phyloP scores from a whole-genome alignment of 2,888 invertebrate species.

The Clitarchus hookeri region DNA sequence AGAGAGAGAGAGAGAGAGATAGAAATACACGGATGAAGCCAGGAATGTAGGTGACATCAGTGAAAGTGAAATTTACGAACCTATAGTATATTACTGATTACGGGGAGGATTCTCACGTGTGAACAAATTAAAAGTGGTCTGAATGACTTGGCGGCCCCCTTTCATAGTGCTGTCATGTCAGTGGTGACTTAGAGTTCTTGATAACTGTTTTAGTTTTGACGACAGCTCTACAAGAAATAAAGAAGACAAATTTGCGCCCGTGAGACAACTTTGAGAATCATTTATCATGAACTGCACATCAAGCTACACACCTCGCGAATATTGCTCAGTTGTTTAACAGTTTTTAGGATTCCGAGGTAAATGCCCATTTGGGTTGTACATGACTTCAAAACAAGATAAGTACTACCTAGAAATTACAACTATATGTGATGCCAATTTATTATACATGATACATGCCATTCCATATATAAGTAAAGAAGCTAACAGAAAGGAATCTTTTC shows the following conservation, averaged over 20 bases:
- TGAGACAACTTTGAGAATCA: background rate
- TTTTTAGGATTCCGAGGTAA: background rate
- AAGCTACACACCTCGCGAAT: background rate
- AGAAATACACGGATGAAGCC: background rate
- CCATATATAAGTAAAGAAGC: conserved; percentile 3
- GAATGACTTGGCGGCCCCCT: background rate
- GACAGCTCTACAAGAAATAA: background rate
- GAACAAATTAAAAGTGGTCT: background rate
- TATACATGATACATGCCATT: background rate
- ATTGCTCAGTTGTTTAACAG: background rate
- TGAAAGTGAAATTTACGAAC: background rate
- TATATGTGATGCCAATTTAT: background rate
- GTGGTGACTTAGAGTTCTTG: background rate
- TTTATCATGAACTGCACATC: background rate
- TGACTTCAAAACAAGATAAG: background rate
- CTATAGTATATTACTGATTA: background rate
- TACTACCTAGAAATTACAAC: background rate
- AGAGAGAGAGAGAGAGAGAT: background rate
- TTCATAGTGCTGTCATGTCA: background rate
- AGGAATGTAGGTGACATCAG: background rate
- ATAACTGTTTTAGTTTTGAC: background rate
- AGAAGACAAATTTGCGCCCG: background rate
- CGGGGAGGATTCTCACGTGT: background rate
- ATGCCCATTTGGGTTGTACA: background rate
- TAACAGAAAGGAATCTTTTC: no score